phyloP scores from a whole-genome alignment of 2,888 invertebrate genomes.

The Aromia moschata region DNA sequence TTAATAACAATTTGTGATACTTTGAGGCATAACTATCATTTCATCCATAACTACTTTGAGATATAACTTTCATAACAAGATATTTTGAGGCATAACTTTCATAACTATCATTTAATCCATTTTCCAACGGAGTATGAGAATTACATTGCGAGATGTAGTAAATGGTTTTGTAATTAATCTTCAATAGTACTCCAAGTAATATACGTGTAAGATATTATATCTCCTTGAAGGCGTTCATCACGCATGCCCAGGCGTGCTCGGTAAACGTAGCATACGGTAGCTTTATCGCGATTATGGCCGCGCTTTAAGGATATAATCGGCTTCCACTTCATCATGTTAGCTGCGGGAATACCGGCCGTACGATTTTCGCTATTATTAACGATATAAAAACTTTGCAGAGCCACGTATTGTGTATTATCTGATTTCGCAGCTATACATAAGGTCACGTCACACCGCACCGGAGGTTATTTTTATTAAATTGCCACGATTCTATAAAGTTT shows the following conservation, averaged over 20 bases:
- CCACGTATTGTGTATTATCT: constrained; percentile 16
- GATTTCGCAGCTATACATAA: neutral
- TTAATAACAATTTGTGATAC: no score
- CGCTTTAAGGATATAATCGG: constrained; percentile 4
- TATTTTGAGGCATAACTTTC: no score
- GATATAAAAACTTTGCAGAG: constrained; percentile 5
- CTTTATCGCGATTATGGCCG: constrained; percentile 13
- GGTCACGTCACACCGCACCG: neutral
- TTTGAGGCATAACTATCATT: no score
- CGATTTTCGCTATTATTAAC: constrained; percentile 4
- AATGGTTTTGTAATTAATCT: no score
- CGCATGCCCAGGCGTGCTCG: neutral
- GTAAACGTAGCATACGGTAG: neutral
- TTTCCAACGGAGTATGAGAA: no score
- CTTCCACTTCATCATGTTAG: constrained; percentile 9
- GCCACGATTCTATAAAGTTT: no score
- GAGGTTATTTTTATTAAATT: neutral
- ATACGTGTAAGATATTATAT: no score
- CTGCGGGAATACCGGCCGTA: constrained; percentile 4
- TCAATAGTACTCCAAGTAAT: no score
- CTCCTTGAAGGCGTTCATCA: neutral
- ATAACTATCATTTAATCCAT: no score
- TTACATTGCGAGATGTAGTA: no score
- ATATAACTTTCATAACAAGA: no score
- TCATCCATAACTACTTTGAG: no score